phyloP scores from a whole-genome alignment of 2,797 vertebrate species.

The Salmo trutta region DNA sequence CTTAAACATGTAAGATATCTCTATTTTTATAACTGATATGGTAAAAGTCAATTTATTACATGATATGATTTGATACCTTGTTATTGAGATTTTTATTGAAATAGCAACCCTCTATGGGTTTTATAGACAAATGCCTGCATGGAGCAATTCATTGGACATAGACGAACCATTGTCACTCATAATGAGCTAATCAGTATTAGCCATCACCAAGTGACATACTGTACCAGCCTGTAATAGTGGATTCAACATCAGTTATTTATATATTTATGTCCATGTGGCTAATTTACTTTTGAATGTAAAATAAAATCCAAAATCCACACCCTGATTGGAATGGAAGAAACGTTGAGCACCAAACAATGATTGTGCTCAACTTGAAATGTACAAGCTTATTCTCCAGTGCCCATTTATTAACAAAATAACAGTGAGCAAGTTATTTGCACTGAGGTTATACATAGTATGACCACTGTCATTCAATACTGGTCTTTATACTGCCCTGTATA shows the following conservation, averaged over 20 bases:
- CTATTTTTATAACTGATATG: constrained; percentile 84
- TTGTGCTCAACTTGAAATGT: neutral
- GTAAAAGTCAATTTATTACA: constrained; percentile 65
- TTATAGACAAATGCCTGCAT: constrained; percentile 6
- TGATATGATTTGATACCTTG: constrained; percentile 65
- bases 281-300: neutral
- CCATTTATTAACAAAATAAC: constrained; percentile 31
- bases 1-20: constrained; percentile 77
- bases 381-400: too few species aligned
- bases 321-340: neutral
- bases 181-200: constrained; percentile 5
- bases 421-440: constrained; percentile 57
- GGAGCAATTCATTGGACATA: constrained; percentile 22
- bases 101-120: constrained; percentile 36
- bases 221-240: constrained; percentile 53
- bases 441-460: constrained; percentile 54
- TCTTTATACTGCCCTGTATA: neutral
- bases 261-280: constrained; percentile 21
- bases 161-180: constrained; percentile 7
- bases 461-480: constrained; percentile 33
- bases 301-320: neutral
- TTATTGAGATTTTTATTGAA: constrained; percentile 47
- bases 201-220: constrained; percentile 46
- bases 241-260: constrained; percentile 41
- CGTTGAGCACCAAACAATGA: neutral